phyloP scores from a whole-genome alignment of 2,113 vertebrate genomes.

The Numenius arquata region DNA sequence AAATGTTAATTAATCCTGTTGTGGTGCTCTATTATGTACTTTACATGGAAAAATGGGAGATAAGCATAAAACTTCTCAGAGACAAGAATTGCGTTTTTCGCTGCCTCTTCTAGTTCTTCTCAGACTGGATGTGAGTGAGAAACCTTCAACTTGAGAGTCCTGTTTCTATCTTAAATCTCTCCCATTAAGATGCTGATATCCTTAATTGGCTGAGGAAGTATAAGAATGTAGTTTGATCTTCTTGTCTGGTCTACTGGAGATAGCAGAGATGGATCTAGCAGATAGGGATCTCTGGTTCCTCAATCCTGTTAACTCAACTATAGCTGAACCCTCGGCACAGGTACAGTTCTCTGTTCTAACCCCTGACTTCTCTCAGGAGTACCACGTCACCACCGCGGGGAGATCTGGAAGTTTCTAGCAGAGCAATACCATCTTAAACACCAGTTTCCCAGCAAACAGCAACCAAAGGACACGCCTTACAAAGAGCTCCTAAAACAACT shows the following conservation, averaged over 20 bases:
- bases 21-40: neutral
- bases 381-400: constrained; percentile 91
- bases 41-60: neutral
- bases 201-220: neutral
- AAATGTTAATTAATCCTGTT: neutral
- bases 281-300: neutral
- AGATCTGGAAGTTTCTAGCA: constrained; percentile 95
- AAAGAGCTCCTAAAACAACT: constrained; percentile 95
- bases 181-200: neutral
- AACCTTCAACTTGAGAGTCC: neutral
- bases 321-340: neutral
- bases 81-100: neutral
- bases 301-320: neutral
- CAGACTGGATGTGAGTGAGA: neutral
- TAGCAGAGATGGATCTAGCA: neutral
- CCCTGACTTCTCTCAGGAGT: constrained; percentile 77
- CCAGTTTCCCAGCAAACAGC: constrained; percentile 80
- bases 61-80: neutral
- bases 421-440: constrained; percentile 90
- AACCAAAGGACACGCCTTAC: constrained; percentile 83
- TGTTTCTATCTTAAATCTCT: neutral
- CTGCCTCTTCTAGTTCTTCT: neutral
- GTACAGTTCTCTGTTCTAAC: neutral
- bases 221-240: neutral
- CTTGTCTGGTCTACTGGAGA: neutral